phyloP scores from a whole-genome alignment of 2,888 invertebrate species.

The Stenoptilia bipunctidactyla region DNA sequence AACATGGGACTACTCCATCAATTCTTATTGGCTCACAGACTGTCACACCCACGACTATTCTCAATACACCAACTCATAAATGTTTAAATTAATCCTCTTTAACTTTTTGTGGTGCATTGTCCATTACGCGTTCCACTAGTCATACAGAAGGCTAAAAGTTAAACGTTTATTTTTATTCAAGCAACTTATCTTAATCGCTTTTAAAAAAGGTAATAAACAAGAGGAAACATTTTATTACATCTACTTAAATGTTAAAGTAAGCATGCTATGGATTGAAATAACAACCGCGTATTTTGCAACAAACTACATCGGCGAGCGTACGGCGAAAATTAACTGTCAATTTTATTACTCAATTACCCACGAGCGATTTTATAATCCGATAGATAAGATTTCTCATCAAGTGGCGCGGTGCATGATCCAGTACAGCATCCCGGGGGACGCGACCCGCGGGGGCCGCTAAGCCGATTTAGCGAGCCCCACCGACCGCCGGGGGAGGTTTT shows the following conservation, averaged over 20 bases:
- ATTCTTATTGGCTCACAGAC: constrained; percentile 1
- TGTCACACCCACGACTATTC: neutral
- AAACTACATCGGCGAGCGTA: constrained; percentile 6
- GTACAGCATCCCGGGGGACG: constrained; percentile 39
- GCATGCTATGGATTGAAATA: neutral
- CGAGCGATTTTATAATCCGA: constrained; percentile 64
- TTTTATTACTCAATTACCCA: constrained; percentile 62
- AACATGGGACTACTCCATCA: neutral
- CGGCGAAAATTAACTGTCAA: constrained; percentile 21
- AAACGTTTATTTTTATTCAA: too few relatives aligned
- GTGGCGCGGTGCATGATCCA: constrained; percentile 49
- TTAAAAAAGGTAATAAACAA: too few relatives aligned
- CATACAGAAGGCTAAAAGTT: neutral
- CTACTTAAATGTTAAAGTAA: neutral
- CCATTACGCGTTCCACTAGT: neutral
- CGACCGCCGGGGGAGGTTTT: constrained; percentile 45
- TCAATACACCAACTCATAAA: constrained; percentile 1
- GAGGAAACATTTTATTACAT: neutral
- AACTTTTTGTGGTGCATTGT: neutral
- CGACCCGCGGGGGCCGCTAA: constrained; percentile 41
- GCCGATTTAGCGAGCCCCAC: constrained; percentile 67
- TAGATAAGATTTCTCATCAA: constrained; percentile 65
- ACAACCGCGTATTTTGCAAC: neutral
- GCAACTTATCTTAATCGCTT: too few relatives aligned
- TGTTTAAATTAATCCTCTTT: constrained; percentile 1